Evolutionary conservation across 2,888 invertebrate species (phyloP), one percentile per base, ranked within the genome.

Genomic region (Drosophila antonietae): DNA sequence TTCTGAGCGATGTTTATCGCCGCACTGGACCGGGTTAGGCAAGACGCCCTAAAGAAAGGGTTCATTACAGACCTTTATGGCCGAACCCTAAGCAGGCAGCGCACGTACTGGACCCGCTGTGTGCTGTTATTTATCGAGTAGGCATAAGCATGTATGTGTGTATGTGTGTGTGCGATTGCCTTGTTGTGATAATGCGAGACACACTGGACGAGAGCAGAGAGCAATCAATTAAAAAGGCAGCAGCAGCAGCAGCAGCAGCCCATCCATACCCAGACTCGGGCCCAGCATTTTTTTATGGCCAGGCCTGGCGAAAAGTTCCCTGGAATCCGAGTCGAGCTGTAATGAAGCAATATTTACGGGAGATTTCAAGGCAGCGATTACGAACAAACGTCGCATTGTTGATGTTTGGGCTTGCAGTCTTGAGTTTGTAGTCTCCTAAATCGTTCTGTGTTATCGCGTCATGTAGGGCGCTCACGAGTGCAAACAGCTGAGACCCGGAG

Each of bases 171-270:
- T 56, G 75, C 65, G 78, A 84, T 84, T 84, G 84, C 73, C 88
- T 83, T 81, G 85, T 81, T 88, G 81, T 83, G 84, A 84, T 84
- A 88, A 81, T 84, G 77, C 79, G 65, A 84, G 83, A 84, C 81
- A 86, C 73, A 80, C 76, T 65, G 85, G 70, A 55, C 79, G 64
- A 63, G 62, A 68, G 66, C 83, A 65, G 81, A 75, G 88, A 88
- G 85, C 84, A 84, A 84, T 84, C 84, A 88, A 84, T 84, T 84
- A 88, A 84, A 84, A 85, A 79, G 75, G 83, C 85, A 85, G 84
- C 77, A 77, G 70, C 76, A 76, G 69, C 75, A 15, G 37, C 39
- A 15, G 39, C 39, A 39, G n/a, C 37, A 37, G 37, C 37, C 23
- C 23, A 23, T 23, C 23, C 23, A 4, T 23, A 39, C 39, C 35